These are phyloP conservation scores for Aphidius ervi DNA, from an alignment of 1,140 invertebrate genomes.

Conservation along the genomic window DNA sequence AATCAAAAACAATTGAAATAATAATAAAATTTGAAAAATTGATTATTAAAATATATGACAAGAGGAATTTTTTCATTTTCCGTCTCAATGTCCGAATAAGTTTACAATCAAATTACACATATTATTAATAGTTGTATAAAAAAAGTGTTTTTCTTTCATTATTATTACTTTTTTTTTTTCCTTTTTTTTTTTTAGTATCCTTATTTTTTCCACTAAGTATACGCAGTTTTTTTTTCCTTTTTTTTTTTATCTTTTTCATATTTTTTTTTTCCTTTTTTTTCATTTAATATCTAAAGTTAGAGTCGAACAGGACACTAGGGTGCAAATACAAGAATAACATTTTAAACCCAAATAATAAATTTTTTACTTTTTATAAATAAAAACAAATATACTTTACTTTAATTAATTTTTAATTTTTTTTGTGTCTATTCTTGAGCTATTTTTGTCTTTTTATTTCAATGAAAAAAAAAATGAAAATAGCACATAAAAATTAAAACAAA, in stretches of 20 bases:
- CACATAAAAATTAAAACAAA: too few species aligned
- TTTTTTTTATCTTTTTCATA: not conserved
- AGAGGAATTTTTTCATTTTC: too few species aligned
- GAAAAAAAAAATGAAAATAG: not conserved
- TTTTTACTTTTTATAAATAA: slow-evolving; percentile 50
- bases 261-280: not conserved
- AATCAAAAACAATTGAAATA: too few species aligned
- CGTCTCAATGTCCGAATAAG: slow-evolving; percentile 7
- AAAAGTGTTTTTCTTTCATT: slow-evolving; percentile 6
- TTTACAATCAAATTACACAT: slow-evolving; percentile 12
- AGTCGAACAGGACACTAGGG: slow-evolving; percentile 20
- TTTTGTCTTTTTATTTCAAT: slow-evolving; percentile 13
- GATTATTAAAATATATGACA: too few species aligned
- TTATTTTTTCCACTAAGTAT: slow-evolving; percentile 2
- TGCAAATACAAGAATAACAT: slow-evolving; percentile 38
- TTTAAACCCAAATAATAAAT: slow-evolving; percentile 43
- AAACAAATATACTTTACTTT: slow-evolving; percentile 12
- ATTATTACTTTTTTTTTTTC: slow-evolving; percentile 8
- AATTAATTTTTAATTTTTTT: slow-evolving; percentile 13
- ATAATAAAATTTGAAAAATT: too few species aligned
- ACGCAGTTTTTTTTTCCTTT: not conserved
- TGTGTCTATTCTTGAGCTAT: not conserved
- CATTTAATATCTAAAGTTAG: slow-evolving; percentile 3
- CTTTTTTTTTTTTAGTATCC: slow-evolving; percentile 1
- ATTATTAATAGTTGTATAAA: not conserved